These are phyloP conservation scores for Gambusia yucatana DNA, from an alignment of 2,797 vertebrate species.

Conservation along the genomic window DNA sequence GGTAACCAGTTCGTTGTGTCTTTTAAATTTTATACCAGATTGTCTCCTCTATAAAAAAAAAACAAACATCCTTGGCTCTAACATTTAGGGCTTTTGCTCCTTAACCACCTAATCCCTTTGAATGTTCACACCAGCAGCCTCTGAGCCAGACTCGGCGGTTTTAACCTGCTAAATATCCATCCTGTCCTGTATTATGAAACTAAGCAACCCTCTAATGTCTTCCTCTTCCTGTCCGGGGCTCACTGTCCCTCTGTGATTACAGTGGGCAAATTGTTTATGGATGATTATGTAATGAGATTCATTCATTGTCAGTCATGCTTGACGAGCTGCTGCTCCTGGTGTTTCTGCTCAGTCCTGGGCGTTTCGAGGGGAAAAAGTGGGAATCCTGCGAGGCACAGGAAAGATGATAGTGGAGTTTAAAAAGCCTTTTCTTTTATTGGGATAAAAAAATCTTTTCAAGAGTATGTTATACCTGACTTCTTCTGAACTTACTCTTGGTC, in stretches of 20 bases:
- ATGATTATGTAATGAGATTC: slow-evolving; percentile 68
- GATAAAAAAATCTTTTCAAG: slow-evolving; percentile 12
- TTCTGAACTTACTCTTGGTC: slow-evolving; percentile 12
- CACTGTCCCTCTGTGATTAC: slow-evolving; percentile 44
- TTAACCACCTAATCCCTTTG: background rate
- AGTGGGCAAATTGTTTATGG: slow-evolving; percentile 64
- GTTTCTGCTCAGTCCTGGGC: slow-evolving; percentile 32
- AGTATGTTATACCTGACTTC: background rate
- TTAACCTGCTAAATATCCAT: slow-evolving; percentile 36
- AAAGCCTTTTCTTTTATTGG: slow-evolving; percentile 10
- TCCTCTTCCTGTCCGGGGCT: slow-evolving; percentile 23
- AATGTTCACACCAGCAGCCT: background rate
- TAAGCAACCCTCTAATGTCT: slow-evolving; percentile 47
- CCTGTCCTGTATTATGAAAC: slow-evolving; percentile 36
- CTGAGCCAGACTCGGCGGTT: slow-evolving; percentile 14
- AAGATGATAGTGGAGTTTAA: slow-evolving; percentile 11
- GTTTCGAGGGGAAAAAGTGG: slow-evolving; percentile 10
- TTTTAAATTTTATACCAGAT: background rate
- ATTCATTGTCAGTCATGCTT: slow-evolving; percentile 66
- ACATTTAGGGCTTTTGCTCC: background rate
- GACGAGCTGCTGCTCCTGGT: slow-evolving; percentile 51
- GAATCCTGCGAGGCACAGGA: slow-evolving; percentile 16
- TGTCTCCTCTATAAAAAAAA: background rate
- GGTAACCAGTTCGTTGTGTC: background rate
- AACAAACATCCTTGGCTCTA: background rate